A percentile compares a stretch with the other conserved stretches of the same genome.
Evolutionary conservation across 2,113 vertebrate species (phyloP).

Genomic region (Neomonachus schauinslandi): DNA sequence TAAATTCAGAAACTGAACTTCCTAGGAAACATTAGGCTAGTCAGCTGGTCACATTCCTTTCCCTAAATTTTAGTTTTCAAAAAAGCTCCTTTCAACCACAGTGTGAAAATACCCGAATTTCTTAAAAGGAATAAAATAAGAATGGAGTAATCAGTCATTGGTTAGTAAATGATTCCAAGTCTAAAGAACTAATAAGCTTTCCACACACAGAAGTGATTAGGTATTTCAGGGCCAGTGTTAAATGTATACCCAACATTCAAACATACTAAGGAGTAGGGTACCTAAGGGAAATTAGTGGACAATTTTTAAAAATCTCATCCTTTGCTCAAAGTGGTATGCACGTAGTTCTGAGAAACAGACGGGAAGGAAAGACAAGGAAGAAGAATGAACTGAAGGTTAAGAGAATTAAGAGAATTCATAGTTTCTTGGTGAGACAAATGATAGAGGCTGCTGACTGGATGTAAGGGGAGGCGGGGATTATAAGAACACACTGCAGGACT

Average conservation of each 20-base stretch:
- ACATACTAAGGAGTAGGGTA: not conserved
- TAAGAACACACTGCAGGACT: not conserved
- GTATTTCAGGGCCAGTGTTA: not conserved
- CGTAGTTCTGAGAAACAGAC: constrained; percentile 8
- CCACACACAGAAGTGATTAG: not conserved
- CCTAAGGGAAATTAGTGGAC: not conserved
- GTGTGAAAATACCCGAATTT: constrained; percentile 32
- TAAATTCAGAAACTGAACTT: constrained; percentile 58
- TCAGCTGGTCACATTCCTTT: constrained; percentile 1
- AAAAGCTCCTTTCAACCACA: constrained; percentile 25
- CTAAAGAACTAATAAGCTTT: constrained; percentile 45
- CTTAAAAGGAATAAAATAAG: constrained; percentile 50
- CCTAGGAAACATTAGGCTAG: constrained; percentile 25
- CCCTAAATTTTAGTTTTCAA: constrained; percentile 49
- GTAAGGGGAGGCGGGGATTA: not conserved
- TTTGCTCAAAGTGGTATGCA: not conserved
- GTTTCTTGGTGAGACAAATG: not conserved
- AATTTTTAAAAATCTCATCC: not conserved
- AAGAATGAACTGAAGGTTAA: not conserved
- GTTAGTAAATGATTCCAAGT: constrained; percentile 40
- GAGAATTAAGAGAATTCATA: not conserved
- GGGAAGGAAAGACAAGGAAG: not conserved
- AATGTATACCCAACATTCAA: not conserved
- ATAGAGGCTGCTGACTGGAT: not conserved
- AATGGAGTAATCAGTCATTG: not conserved